Evolutionary conservation across 2,888 invertebrate genomes (phyloP), one percentile per base, ranked within the genome.

Genomic region (Chironomus riparius): DNA sequence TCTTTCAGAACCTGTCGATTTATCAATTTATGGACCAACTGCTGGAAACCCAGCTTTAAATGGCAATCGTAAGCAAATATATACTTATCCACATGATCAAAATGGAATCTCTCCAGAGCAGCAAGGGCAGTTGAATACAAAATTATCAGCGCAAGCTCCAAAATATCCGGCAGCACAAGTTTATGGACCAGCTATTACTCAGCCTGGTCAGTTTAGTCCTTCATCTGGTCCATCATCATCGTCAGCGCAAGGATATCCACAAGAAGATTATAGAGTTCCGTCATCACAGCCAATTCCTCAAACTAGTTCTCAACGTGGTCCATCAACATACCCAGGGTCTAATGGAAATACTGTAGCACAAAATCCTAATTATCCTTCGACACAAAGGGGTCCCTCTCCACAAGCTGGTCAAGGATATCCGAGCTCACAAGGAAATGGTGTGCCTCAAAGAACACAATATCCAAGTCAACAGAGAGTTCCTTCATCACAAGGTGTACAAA

Each of bases 1-100:
- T 74, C 21, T 74, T 1, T 74, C 74, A n/a, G 74, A 74, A 47
- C 74, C 74, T 2, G 65, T 74, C 10, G 74, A 74, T 47, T 68
- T 68, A 2, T 65, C 74, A 13, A 61, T 21, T 1, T 62, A 68
- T 15, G 18, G 61, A 13, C 38, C 38, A 38, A 22, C 7, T 10
- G 2, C 1, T n/a, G 24, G 38, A 22, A 69, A 28, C 7, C 69
- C 50, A 50, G 28, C 3, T 6, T 4, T 10, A 18, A 47, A 47
- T 22, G 50, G 50, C 3, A 76, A 50, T 21, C 48, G 15, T 56
- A 65, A 68, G n/a, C 76, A 76, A 38, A 47, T 68, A n/a, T 76
- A 48, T 28, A 76, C 76, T 18, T 76, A 76, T 69, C 76, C 73
- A 47, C 47, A 62, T n/a, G 65, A 73, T 15, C n/a, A 13, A 1